Percentiles rank a stretch among this genome's conserved stretches.
phyloP scores from a whole-genome alignment of 2,113 vertebrate species.

The Hippocampus mohnikei region DNA sequence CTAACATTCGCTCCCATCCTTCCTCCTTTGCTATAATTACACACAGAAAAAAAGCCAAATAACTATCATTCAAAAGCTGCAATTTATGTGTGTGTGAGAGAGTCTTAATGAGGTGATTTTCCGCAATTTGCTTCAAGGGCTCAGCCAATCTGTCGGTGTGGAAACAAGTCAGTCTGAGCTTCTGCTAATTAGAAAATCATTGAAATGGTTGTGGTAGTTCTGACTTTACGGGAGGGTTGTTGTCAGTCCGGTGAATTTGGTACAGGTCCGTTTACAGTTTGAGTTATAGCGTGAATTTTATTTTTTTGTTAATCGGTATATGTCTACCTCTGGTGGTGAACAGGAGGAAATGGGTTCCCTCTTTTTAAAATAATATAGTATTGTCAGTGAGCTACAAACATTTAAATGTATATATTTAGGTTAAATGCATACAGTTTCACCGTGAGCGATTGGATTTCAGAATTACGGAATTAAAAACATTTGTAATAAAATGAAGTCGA shows the following conservation, averaged over 20 bases:
- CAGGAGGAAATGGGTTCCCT: neutral
- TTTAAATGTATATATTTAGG: no score
- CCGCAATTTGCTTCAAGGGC: conserved; percentile 49
- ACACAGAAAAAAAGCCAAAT: conserved; percentile 36
- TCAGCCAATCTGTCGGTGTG: conserved; percentile 44
- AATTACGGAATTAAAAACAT: no score
- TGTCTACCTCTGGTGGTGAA: conserved; percentile 53
- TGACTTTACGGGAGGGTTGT: conserved; percentile 42
- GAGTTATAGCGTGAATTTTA: neutral
- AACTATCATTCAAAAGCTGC: conserved; percentile 38
- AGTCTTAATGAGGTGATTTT: conserved; percentile 57
- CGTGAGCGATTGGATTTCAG: no score
- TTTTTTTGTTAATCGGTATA: neutral
- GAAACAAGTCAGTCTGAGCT: conserved; percentile 48
- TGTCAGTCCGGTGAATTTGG: conserved; percentile 23
- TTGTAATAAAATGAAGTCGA: no score
- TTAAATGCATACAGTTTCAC: no score
- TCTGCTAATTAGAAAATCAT: conserved; percentile 54
- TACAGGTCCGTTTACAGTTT: conserved; percentile 1
- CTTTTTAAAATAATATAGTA: neutral
- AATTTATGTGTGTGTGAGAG: conserved; percentile 26
- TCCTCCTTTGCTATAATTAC: conserved; percentile 18
- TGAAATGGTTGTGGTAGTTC: conserved; percentile 51
- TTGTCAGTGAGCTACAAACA: no score
- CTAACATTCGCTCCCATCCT: neutral